Conservation (phyloP, 1,140 invertebrate genomes). For the Anastatus disparis region DNA sequence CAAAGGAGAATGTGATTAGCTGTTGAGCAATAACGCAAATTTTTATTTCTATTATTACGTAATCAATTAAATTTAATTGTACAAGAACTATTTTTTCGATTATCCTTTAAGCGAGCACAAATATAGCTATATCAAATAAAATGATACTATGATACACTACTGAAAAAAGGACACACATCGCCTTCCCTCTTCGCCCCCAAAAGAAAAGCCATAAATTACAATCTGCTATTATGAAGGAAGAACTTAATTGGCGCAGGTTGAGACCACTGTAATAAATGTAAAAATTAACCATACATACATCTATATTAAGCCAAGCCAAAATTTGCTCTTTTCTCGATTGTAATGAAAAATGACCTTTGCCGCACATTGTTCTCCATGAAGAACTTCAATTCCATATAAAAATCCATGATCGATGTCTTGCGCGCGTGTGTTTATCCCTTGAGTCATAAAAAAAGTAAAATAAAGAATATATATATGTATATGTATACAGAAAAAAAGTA, state of each 20-base stretch:
- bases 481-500: neutral
- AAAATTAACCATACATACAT: conserved; percentile 19
- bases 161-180: no score
- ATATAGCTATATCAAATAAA: no score
- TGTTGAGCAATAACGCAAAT: no score
- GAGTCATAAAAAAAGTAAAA: neutral
- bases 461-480: neutral
- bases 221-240: neutral
- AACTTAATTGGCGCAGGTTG: neutral
- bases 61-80: no score
- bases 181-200: no score
- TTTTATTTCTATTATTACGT: no score
- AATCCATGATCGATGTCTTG: conserved; percentile 29
- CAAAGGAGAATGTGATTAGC: no score
- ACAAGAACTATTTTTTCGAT: no score
- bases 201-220: neutral
- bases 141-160: no score
- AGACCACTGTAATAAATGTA: conserved; percentile 21
- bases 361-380: conserved; percentile 10
- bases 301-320: no score
- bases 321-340: no score
- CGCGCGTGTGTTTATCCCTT: neutral
- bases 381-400: conserved; percentile 26
- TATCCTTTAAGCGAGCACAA: no score
- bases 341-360: conserved; percentile 1